Evolutionary conservation across 2,888 invertebrate genomes (phyloP).

Genomic region (Hirtodrosophila alboralis): DNA sequence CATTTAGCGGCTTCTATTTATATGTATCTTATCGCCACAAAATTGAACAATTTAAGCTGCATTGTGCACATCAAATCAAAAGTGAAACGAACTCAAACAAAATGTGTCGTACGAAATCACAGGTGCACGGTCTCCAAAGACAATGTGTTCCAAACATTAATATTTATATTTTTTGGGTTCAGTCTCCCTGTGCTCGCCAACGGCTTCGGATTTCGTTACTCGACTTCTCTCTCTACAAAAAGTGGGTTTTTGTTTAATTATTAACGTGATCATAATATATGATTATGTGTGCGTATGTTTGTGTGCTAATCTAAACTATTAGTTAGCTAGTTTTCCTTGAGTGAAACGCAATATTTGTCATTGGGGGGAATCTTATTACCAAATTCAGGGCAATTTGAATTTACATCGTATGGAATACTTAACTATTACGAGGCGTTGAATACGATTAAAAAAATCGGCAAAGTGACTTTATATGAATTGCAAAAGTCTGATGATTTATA

Average conservation of each 20-base stretch:
- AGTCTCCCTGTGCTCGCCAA: constrained; percentile 54
- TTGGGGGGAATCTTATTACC: constrained; percentile 39
- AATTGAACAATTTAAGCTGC: constrained; percentile 73
- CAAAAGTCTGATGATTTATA: too few species aligned
- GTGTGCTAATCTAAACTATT: constrained; percentile 1
- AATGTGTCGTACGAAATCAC: constrained; percentile 48
- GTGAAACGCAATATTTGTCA: constrained; percentile 15
- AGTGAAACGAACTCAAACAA: constrained; percentile 28
- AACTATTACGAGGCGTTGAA: too few species aligned
- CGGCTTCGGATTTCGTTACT: constrained; percentile 43
- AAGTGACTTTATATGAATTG: too few species aligned
- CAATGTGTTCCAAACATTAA: constrained; percentile 6
- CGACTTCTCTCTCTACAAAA: constrained; percentile 9
- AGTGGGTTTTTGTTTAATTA: constrained; percentile 11
- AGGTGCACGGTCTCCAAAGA: constrained; percentile 10
- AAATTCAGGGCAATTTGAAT: constrained; percentile 14
- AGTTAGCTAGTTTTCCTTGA: constrained; percentile 42
- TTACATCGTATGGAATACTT: too few species aligned
- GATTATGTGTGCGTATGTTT: constrained; percentile 10
- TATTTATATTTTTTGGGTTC: constrained; percentile 34
- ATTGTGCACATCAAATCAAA: constrained; percentile 59
- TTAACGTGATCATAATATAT: background rate
- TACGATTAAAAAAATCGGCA: too few species aligned
- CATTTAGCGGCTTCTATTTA: constrained; percentile 34
- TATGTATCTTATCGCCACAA: constrained; percentile 67